Percentiles rank a stretch among this genome's conserved stretches.
phyloP scores from a whole-genome alignment of 2,888 invertebrate species.

The Podabrus alpinus region DNA sequence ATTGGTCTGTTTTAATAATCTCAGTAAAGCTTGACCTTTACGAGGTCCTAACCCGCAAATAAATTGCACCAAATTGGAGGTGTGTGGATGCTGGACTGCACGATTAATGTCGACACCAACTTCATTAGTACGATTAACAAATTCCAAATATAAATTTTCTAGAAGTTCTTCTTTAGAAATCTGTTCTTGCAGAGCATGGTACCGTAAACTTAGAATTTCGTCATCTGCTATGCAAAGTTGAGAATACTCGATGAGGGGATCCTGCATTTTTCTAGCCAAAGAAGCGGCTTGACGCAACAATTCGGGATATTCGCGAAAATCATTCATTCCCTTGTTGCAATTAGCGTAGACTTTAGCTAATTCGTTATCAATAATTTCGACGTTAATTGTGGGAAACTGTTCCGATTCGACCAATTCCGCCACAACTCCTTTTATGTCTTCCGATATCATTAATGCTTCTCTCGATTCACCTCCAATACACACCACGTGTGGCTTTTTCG shows the following conservation, averaged over 20 bases:
- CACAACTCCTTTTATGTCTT: constrained; percentile 76
- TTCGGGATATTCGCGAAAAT: constrained; percentile 92
- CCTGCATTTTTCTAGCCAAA: constrained; percentile 88
- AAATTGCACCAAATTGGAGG: constrained; percentile 90
- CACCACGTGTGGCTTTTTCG: constrained; percentile 93
- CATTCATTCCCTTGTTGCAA: constrained; percentile 82
- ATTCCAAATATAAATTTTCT: constrained; percentile 84
- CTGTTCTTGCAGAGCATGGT: constrained; percentile 80
- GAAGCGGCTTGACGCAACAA: constrained; percentile 91
- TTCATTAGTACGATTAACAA: constrained; percentile 94
- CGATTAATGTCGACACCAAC: constrained; percentile 97
- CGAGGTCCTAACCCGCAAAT: constrained; percentile 96
- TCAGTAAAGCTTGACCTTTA: constrained; percentile 86
- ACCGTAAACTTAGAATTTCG: constrained; percentile 92
- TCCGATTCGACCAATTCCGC: constrained; percentile 79
- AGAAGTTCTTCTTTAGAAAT: constrained; percentile 83
- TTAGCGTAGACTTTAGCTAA: constrained; percentile 86
- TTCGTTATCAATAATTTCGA: constrained; percentile 94
- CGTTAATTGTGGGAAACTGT: constrained; percentile 83
- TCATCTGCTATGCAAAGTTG: constrained; percentile 96
- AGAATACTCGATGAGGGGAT: constrained; percentile 94
- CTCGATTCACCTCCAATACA: constrained; percentile 81
- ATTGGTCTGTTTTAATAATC: constrained; percentile 87
- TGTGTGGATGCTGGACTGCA: constrained; percentile 86
- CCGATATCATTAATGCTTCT: constrained; percentile 80